phyloP scores from a whole-genome alignment of 2,888 invertebrate species.

The Brachycybe producta region DNA sequence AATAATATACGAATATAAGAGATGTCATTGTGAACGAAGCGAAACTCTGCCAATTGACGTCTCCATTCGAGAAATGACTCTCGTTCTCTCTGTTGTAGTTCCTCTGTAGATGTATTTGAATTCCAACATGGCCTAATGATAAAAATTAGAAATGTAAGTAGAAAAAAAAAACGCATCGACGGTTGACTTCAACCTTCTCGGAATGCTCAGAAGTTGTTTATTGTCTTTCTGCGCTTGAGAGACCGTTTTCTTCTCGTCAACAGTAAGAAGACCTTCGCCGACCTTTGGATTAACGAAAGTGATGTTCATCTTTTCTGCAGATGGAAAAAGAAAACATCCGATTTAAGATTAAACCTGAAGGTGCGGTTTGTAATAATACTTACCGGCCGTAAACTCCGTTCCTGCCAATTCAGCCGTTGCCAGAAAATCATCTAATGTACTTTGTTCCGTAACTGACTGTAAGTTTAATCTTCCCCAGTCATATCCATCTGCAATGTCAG shows the following conservation, averaged over 20 bases:
- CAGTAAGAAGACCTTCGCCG: slow-evolving; percentile 46
- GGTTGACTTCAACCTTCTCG: slow-evolving; percentile 47
- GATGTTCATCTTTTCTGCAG: slow-evolving; percentile 72
- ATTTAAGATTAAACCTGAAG: not conserved
- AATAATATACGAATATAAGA: not conserved
- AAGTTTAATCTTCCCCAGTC: slow-evolving; percentile 83
- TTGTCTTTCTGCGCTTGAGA: slow-evolving; percentile 35
- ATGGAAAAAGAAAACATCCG: slow-evolving; percentile 14
- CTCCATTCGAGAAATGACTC: slow-evolving; percentile 84
- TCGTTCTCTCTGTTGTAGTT: slow-evolving; percentile 64
- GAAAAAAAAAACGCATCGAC: not conserved
- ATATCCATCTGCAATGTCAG: slow-evolving; percentile 77
- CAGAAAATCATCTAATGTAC: slow-evolving; percentile 90
- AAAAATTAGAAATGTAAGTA: too few relatives aligned
- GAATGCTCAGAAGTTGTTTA: slow-evolving; percentile 57
- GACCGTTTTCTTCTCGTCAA: slow-evolving; percentile 38
- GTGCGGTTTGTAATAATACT: not conserved
- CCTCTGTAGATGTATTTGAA: slow-evolving; percentile 56
- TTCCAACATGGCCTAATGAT: slow-evolving; percentile 72
- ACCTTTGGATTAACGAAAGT: slow-evolving; percentile 53
- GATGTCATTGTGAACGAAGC: not conserved
- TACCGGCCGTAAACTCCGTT: slow-evolving; percentile 63
- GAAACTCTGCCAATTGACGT: slow-evolving; percentile 52
- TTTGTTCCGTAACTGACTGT: slow-evolving; percentile 87
- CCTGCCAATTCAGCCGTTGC: slow-evolving; percentile 89